These are phyloP conservation scores for Halichondria panicea DNA, from an alignment of 37 sponge, comb jelly and placozoan species.

Conservation along the genomic window DNA sequence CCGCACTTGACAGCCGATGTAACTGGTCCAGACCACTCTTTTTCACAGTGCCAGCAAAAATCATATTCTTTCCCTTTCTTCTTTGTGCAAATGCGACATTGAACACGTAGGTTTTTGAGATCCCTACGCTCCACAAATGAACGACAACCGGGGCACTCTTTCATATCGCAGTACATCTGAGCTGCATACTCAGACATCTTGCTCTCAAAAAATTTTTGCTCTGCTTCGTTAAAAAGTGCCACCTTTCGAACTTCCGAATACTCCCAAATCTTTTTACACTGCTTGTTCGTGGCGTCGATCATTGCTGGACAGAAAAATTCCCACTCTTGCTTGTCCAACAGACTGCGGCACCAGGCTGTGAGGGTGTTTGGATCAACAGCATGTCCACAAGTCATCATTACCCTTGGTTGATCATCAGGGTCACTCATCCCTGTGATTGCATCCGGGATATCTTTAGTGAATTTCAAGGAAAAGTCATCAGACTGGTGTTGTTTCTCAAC, in stretches of 20 bases:
- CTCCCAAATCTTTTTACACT: constrained; percentile 45
- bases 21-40: constrained; percentile 49
- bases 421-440: constrained; percentile 18
- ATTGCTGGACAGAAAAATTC: constrained; percentile 61
- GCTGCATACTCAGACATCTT: constrained; percentile 66
- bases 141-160: constrained; percentile 69
- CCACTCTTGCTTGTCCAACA: constrained; percentile 22
- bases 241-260: constrained; percentile 44
- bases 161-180: constrained; percentile 30
- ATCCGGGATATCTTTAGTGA: constrained; percentile 28
- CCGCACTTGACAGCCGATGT: constrained; percentile 42
- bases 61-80: constrained; percentile 32
- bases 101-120: constrained; percentile 36
- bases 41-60: constrained; percentile 68
- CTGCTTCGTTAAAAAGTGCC: constrained; percentile 49
- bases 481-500: constrained; percentile 3
- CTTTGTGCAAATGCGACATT: constrained; percentile 54
- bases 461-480: constrained; percentile 14
- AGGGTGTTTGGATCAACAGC: constrained; percentile 53
- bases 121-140: constrained; percentile 50
- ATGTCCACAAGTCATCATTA: constrained; percentile 57
- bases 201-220: constrained; percentile 37
- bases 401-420: constrained; percentile 21
- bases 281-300: not conserved
- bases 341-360: constrained; percentile 47